These are phyloP conservation scores for Oscheius sp. DNA, from an alignment of 2,888 invertebrate genomes.

Conservation along the genomic window DNA sequence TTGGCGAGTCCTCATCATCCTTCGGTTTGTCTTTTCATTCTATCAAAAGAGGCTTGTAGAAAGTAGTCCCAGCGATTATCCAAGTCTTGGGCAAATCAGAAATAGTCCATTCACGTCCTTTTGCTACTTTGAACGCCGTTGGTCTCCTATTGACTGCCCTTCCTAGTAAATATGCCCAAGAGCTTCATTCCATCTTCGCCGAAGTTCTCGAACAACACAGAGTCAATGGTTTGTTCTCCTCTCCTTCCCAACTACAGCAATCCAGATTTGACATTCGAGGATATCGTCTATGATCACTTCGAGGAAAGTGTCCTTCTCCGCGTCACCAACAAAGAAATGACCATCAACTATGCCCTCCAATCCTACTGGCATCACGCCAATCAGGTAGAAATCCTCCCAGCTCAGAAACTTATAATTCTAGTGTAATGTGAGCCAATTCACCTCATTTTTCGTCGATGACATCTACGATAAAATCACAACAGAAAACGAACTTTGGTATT, in stretches of 20 bases:
- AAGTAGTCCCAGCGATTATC: constrained; percentile 36
- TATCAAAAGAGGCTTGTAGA: neutral
- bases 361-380: constrained; percentile 48
- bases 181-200: neutral
- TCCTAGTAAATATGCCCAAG: constrained; percentile 44
- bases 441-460: constrained; percentile 20
- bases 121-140: constrained; percentile 61
- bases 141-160: constrained; percentile 62
- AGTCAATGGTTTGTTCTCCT: constrained; percentile 16
- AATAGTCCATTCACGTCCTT: constrained; percentile 46
- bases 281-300: constrained; percentile 49
- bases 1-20: constrained; percentile 77
- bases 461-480: constrained; percentile 26
- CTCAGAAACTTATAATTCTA: neutral
- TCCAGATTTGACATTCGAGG: constrained; percentile 46
- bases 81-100: constrained; percentile 37
- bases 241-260: too few relatives aligned
- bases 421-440: constrained; percentile 25
- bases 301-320: constrained; percentile 38
- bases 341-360: constrained; percentile 40
- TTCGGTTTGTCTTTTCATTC: constrained; percentile 12
- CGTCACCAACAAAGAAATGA: constrained; percentile 35
- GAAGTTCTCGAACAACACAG: constrained; percentile 29
- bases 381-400: constrained; percentile 7
- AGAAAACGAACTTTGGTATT: constrained; percentile 46